Evolutionary conservation across 2,113 vertebrate species (phyloP), one percentile per base, ranked within the genome.

Genomic region (Chloropsis cyanopogon): DNA sequence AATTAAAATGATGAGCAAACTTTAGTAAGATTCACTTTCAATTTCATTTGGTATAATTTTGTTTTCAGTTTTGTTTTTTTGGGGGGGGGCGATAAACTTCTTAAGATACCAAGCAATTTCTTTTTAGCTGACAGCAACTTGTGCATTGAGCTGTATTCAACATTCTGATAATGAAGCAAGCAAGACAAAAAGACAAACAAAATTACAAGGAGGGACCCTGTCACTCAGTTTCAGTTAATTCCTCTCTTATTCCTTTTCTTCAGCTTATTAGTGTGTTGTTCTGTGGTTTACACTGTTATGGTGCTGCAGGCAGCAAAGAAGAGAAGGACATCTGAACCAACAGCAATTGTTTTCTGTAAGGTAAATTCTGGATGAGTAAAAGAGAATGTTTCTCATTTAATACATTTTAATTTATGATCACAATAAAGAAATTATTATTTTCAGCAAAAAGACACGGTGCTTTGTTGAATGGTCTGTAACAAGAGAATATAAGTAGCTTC

Each of bases 301-400:
- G 37, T 37, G 37, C 37, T 37, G 37, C 37, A 37, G 37, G 37
- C 37, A 37, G 37, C 37, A 37, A 28, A 39, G 16, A 25, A 60
- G 10, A 60, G 11, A 70, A 20, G 7, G 2, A 29, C 9, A 41
- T 53, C 16, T 66, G 26, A 72, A 53, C 1, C 20, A 57, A 86
- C n/a, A 14, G 13, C 4, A 90, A 26, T 77, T 92, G 4, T 81
- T 64, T 69, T 95, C 61, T 75, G 24, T 75, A 56, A 50, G 23
- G 49, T 80, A 92, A 97, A 90, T 94, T 91, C 75, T 59, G 73
- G 37, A 78, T 57, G 2, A 52, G 14, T 91, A 92, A 89, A 79
- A 53, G 8, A 85, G 31, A 49, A 75, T 33, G 3, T 4, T 73
- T 86, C 24, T 76, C 7, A 4, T 49, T 95, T 65, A 86, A 93